Evolutionary conservation across 2,888 invertebrate species (phyloP).

Genomic region (Dioctria rufipes): DNA sequence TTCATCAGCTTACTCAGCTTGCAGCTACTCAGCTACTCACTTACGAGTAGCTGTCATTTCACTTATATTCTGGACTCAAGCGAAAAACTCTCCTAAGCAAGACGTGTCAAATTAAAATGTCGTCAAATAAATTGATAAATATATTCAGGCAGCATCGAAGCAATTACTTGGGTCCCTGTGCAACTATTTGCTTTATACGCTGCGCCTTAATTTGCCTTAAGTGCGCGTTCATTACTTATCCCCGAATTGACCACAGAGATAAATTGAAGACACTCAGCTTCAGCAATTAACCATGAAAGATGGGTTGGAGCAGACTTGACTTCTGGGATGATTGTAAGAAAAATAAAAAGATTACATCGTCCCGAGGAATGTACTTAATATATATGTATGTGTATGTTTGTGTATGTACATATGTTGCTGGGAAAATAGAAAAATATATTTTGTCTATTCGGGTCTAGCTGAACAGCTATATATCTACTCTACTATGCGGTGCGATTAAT

Average conservation of each 20-base stretch:
- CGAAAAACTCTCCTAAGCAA: background rate
- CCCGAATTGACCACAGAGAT: slow-evolving; percentile 36
- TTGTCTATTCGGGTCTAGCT: slow-evolving; percentile 31
- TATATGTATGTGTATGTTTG: no score
- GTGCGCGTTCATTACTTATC: slow-evolving; percentile 46
- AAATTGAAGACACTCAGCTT: slow-evolving; percentile 39
- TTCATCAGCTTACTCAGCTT: no score
- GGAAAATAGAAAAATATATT: slow-evolving; percentile 32
- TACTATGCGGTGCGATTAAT: slow-evolving; percentile 28
- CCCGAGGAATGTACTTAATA: slow-evolving; percentile 4
- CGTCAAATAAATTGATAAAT: slow-evolving; percentile 41
- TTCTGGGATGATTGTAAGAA: slow-evolving; percentile 25
- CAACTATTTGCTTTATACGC: slow-evolving; percentile 14
- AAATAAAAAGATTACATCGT: slow-evolving; percentile 29
- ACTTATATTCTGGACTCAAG: no score
- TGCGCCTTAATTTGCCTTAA: slow-evolving; percentile 46
- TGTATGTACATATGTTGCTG: background rate
- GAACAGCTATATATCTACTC: background rate
- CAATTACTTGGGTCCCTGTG: slow-evolving; percentile 31
- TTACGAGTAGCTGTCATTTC: no score
- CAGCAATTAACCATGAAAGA: slow-evolving; percentile 46
- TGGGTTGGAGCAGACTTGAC: background rate
- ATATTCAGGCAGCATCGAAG: slow-evolving; percentile 29
- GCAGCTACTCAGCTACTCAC: no score
- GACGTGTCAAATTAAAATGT: slow-evolving; percentile 39